Percentiles rank a stretch among this genome's conserved stretches.
phyloP scores from a whole-genome alignment of 2,113 vertebrate genomes.

The Erythrocercus mccallii region DNA sequence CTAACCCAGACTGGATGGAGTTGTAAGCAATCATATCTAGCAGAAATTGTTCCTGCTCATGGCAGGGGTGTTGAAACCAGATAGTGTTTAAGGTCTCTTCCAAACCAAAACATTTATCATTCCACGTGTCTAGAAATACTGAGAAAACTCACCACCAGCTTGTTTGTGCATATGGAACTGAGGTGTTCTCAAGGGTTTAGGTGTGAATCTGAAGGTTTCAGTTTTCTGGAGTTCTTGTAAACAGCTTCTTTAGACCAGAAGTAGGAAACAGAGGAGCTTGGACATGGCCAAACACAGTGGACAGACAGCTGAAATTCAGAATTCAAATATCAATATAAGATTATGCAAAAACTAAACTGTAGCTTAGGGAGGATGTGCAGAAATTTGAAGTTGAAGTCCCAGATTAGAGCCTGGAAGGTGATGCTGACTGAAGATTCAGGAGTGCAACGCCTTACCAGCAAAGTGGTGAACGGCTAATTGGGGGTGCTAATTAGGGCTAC shows the following conservation, averaged over 20 bases:
- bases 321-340: background rate
- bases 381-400: background rate
- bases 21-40: background rate
- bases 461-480: background rate
- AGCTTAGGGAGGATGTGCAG: background rate
- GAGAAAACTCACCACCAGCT: background rate
- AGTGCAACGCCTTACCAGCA: background rate
- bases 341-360: background rate
- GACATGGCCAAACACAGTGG: no score
- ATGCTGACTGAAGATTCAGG: background rate
- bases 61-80: background rate
- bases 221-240: background rate
- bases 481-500: background rate
- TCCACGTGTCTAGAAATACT: background rate
- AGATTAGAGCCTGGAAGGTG: background rate
- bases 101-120: background rate
- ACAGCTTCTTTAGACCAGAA: background rate
- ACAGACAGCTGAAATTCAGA: background rate
- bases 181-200: background rate
- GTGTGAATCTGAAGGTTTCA: background rate
- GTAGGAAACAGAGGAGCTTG: background rate
- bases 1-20: no score
- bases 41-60: background rate
- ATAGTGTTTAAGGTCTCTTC: background rate
- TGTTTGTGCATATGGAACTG: rapidly evolving